Conservation (phyloP, 2,888 invertebrate species). For the Geophilus truncorum region DNA sequence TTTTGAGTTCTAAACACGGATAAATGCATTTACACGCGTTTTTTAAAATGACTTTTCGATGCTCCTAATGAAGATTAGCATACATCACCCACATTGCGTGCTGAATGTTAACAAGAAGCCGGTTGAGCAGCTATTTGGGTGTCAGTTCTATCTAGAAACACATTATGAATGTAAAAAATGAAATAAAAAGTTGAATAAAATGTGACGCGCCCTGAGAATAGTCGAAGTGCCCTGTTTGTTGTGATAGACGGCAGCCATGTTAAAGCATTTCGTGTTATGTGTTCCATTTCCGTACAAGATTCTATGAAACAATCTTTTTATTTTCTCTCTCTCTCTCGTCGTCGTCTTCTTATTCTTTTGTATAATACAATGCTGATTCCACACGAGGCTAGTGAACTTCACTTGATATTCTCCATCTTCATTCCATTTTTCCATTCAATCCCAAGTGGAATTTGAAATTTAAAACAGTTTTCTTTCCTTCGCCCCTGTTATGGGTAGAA, state of each 20-base stretch:
- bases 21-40: too few relatives aligned
- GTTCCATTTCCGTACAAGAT: background rate
- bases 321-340: too few relatives aligned
- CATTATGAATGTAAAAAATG: too few relatives aligned
- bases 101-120: too few relatives aligned
- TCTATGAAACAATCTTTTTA: background rate
- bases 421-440: slow-evolving; percentile 24
- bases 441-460: slow-evolving; percentile 12
- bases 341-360: background rate
- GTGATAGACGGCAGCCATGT: background rate
- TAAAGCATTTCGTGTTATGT: background rate
- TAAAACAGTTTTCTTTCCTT: slow-evolving; percentile 14
- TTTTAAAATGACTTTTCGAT: too few relatives aligned
- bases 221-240: background rate
- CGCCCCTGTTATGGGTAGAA: background rate
- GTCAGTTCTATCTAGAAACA: too few relatives aligned
- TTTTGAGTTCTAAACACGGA: too few relatives aligned
- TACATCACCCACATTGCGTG: too few relatives aligned
- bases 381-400: slow-evolving; percentile 17
- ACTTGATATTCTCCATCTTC: slow-evolving; percentile 27
- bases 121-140: too few relatives aligned
- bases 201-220: too few relatives aligned
- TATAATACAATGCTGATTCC: slow-evolving; percentile 23
- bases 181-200: too few relatives aligned
- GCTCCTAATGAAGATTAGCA: too few relatives aligned